These are phyloP conservation scores for Peromyscus melanophrys DNA, from an alignment of 2,797 vertebrate genomes.

Conservation along the genomic window DNA sequence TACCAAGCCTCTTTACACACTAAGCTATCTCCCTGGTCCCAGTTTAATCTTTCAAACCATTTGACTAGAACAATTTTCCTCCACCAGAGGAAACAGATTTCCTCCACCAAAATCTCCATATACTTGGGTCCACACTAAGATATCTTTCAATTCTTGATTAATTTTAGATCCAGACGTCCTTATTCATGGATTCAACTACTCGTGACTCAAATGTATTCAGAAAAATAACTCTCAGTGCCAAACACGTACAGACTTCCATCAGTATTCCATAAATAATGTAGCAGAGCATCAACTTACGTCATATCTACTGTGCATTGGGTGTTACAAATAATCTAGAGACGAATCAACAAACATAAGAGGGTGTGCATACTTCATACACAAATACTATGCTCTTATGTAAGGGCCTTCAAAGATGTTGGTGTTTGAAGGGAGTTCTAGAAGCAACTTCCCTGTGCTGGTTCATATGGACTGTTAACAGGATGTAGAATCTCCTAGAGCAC, in stretches of 20 bases:
- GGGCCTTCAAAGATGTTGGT: background rate
- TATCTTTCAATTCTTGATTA: background rate
- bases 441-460: background rate
- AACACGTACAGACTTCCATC: background rate
- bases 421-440: background rate
- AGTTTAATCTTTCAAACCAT: conserved; percentile 29
- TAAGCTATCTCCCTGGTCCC: background rate
- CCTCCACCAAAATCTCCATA: background rate
- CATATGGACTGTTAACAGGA: too few species aligned
- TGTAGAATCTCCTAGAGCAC: background rate
- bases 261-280: background rate
- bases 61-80: conserved; percentile 29
- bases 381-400: background rate
- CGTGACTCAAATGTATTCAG: background rate
- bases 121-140: background rate
- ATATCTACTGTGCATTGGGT: background rate
- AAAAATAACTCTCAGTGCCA: background rate
- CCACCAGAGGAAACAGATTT: background rate
- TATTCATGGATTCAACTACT: background rate
- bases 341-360: background rate
- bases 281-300: background rate
- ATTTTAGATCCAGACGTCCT: background rate
- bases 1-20: background rate
- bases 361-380: background rate
- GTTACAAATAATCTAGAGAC: background rate